These are phyloP conservation scores for Eudyptes chrysolophus DNA, from an alignment of 2,113 vertebrate genomes.

Conservation along the genomic window DNA sequence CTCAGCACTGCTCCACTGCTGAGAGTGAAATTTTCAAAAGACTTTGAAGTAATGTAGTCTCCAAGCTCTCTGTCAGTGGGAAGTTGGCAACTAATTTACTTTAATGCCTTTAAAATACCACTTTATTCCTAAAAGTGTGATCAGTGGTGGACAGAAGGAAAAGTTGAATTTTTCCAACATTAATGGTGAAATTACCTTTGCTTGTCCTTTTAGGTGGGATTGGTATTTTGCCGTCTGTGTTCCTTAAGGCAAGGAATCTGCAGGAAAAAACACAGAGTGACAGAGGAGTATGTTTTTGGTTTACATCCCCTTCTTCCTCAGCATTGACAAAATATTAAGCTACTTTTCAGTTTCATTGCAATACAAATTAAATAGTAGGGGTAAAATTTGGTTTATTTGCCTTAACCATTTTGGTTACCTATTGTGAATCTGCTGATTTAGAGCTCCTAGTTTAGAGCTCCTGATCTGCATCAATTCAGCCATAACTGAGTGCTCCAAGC, in stretches of 20 bases:
- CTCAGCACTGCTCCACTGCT: background rate
- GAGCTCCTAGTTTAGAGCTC: background rate
- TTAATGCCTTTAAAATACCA: background rate
- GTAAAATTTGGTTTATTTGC: background rate
- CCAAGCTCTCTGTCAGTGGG: background rate
- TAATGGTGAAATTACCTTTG: background rate
- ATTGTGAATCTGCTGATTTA: background rate
- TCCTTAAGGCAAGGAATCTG: background rate
- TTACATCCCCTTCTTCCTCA: background rate
- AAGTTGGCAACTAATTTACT: background rate
- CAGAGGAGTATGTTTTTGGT: background rate
- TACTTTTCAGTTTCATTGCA: background rate
- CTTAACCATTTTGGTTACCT: background rate
- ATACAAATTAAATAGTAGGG: background rate
- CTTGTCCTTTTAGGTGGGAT: background rate
- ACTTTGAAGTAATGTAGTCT: background rate
- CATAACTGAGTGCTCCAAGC: background rate
- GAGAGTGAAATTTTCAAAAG: background rate
- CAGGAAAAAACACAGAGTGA: background rate
- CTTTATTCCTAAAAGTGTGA: background rate
- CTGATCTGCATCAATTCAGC: background rate
- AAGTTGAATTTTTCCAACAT: background rate
- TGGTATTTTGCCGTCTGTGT: background rate
- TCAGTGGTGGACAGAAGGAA: background rate
- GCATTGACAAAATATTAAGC: background rate